Evolutionary conservation across 2,797 vertebrate genomes (phyloP), one percentile per base, ranked within the genome.

Genomic region (Myripristis murdjan): DNA sequence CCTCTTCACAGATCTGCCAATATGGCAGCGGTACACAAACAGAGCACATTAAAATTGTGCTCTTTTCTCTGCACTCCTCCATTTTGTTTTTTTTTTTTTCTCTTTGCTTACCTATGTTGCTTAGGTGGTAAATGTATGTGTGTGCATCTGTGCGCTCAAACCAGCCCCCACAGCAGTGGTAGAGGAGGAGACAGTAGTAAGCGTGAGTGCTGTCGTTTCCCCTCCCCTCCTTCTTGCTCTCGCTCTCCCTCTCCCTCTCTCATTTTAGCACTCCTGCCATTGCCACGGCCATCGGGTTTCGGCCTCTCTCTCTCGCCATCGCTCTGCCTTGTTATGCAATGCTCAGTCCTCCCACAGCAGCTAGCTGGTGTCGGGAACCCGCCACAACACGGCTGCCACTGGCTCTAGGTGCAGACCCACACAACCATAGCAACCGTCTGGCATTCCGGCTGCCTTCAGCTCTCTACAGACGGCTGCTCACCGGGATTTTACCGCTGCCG

Each of bases 261-360:
- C 37, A 55, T 80, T 61, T 64, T 86, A 47, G 56, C 82, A 68
- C 64, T 77, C 69, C 43, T 56, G 52, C 61, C 82, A 71, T 76
- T 67, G 77, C 84, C 81, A 80, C 69, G 5, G 76, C 84, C 83
- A 75, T 73, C 73, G 66, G 75, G 72, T 87, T 70, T 72, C 15
- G 1, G 68, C 75, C 66, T 84, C 71, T 63, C 39, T 41, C 44
- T 72, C 68, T 80, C 56, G 56, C 84, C 75, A 87, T 91, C 93
- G 67, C 82, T 83, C 89, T 78, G 89, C 86, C 93, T 86, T 91
- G 88, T 94, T 94, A 95, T 93, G 93, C 94, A 93, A 94, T 88
- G 90, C 91, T 88, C 92, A 11, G 88, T 89, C 84, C 90, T 92
- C 84, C 91, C 82, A 70, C 56, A 49, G 69, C 82, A 73, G 75